Base-by-base conservation (phyloP, 2,113 vertebrate species). In the Paraplagusia blochii region DNA sequence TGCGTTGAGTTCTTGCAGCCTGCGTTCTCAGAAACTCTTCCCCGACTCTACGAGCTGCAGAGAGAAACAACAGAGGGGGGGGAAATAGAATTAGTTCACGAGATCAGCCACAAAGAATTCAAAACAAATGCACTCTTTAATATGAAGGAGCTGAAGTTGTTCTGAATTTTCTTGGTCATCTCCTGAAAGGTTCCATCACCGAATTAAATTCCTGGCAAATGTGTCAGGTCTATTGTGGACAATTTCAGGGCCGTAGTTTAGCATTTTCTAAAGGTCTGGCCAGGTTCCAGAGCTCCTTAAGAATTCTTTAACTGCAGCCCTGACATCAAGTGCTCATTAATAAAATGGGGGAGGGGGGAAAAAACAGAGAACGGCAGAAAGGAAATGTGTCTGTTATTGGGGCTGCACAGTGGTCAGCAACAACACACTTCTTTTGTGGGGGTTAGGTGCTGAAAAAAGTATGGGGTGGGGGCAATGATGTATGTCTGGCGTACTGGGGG, bases 261-360 rank as follows among this genome's bases (percentile, higher is more conserved):
- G 89, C 79, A 91, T 81, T 86, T 82, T 91, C 82, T 84, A 88
- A 90, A 90, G 90, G 89, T 89, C 87, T 93, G 92, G 91, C 90
- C 49, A 82, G 78, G 82, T 87, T 91, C 90, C 91, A 93, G 84
- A 51, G 86, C 88, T 92, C 91, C 90, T 91, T 92, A 93, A 92
- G 91, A 94, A 94, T 92, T 90, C 90, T 88, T 92, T 93, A 94
- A 93, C 92, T 86, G 90, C 93, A 89, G 90, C 90, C 90, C 92
- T 95, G 92, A 94, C 92, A 95, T 92, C 91, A 92, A 93, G 90
- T 89, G 89, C 89, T 94, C 92, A 92, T 95, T 95, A 93, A 91
- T 94, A 93, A 92, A 91, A 91, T 29, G 22, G 22, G 22, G 22
- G 22, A 29, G 22, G 22, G 22, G 92, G 90, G 87, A 42, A 0